A percentile compares a stretch with the other conserved stretches of the same genome.
These are phyloP conservation scores for Cygnus atratus DNA, from an alignment of 2,113 vertebrate genomes.

Conservation along the genomic window DNA sequence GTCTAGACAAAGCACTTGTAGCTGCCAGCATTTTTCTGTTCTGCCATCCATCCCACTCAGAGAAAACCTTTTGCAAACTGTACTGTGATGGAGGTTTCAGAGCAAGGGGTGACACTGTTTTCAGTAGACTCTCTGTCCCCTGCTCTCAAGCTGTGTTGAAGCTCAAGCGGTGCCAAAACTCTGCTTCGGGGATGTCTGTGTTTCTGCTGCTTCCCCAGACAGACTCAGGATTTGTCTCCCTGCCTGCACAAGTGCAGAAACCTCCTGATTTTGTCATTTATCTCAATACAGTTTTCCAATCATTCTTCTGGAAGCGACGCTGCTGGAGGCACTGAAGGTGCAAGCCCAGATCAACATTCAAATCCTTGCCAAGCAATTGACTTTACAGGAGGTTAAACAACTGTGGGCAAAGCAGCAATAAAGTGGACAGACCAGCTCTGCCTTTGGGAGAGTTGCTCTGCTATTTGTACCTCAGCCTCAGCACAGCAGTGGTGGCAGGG, in stretches of 20 bases:
- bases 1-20: background rate
- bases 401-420: background rate
- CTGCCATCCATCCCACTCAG: background rate
- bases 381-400: slow-evolving; percentile 19
- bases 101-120: background rate
- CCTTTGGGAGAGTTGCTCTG: background rate
- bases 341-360: background rate
- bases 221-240: background rate
- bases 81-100: background rate
- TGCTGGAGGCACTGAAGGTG: slow-evolving; percentile 15
- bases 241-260: background rate
- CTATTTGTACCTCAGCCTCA: background rate
- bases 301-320: background rate
- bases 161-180: background rate
- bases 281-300: slow-evolving; percentile 12
- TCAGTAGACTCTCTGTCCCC: background rate
- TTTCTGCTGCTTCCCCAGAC: background rate
- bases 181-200: background rate
- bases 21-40: background rate
- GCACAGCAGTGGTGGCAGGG: background rate
- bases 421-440: background rate
- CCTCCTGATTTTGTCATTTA: slow-evolving; percentile 34
- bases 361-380: background rate
- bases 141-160: background rate
- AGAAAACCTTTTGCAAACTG: background rate